Base-by-base conservation (phyloP, 2,113 vertebrate genomes). In the Neodon shergylaensis region DNA sequence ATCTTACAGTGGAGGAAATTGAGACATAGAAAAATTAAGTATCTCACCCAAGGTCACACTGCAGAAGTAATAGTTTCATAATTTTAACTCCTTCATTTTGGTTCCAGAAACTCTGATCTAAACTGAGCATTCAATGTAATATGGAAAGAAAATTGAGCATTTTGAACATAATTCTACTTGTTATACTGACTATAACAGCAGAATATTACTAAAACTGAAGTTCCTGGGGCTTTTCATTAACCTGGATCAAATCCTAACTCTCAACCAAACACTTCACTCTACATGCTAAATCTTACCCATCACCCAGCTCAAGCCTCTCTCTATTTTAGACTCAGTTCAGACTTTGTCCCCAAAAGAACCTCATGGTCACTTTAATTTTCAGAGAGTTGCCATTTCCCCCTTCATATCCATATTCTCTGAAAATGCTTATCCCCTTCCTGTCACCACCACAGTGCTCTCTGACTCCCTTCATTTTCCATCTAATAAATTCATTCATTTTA, bases 1-100 rank as follows among this genome's bases (percentile, higher is more conserved):
- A 2, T 61, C 39, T 84, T 72, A 42, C 26, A 77, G 2, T 91
- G 31, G 13, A 95, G 31, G 36, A 94, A 94, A 95, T 19, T 58
- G 74, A 97, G 63, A 78, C 22, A 77, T 11, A 84, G 42, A 94
- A 76, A 91, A 54, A 87, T 91, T 44, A 79, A 85, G 5, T 70
- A 74, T 85, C 4, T 84, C 70, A 72, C 5, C 12, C 33, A 89
- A 77, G 47, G 68, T 82, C 54, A 90, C n/a, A 65, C 21, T 52
- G 5, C 78, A 58, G 94, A 91, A 83, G 52, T 95, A 83, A 82
- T 33, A 0, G 17, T 88, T 54, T 31, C n/a, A 72, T 49, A 76
- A 90, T 92, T 88, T 84, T 92, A 87, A 83, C 65, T 79, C 74
- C 83, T 5, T 88, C 11, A 36, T 42, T 91, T 93, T 74, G 7